Base-by-base conservation (phyloP, 2,888 invertebrate genomes). In the Hoplodrina blanda region DNA sequence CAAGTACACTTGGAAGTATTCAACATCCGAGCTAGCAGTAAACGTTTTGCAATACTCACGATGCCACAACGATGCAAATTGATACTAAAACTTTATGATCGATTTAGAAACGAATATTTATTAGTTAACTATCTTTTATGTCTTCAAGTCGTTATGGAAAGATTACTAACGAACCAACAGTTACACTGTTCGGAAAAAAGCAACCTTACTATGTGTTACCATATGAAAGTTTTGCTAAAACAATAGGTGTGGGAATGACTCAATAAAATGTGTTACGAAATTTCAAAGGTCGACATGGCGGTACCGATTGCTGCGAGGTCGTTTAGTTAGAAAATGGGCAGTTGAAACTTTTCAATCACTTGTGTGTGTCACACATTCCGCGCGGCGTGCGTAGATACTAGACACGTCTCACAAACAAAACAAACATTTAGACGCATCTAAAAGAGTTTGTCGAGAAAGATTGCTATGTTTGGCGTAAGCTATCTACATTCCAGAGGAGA, bases 251-350 rank as follows among this genome's bases (percentile, higher is more conserved):
- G 76, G 76, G 79, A 78, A 84, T 78, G 68, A 17, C 46, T 46
- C 46, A 46, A 46, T 55, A 56, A 84, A 84, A 77, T 69, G 55
- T 64, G 78, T 87, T 88, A 80, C 78, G 83, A 86, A 87, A 87
- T 82, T 67, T 62, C 70, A 78, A 82, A 88, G 83, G 86, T 83
- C 84, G 78, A 82, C 70, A 69, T 76, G 76, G 76, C 81, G 78
- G 80, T 85, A 83, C 87, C 62, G 80, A 87, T 84, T 76, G 69
- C 61, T 30, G 44, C 80, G 85, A 85, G 84, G 85, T 78, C 82
- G 79, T 77, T 75, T 73, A 77, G 80, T 78, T 75, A 80, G 78
- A 78, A 78, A 81, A 81, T 75, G 69, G 52, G 56, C 66, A 73
- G 73, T 73, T 73, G 55, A 73, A 73, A 67, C 62, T 82, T 80